These are phyloP conservation scores for Mormyrus iriodes DNA, from an alignment of 2,113 vertebrate species.

Conservation along the genomic window DNA sequence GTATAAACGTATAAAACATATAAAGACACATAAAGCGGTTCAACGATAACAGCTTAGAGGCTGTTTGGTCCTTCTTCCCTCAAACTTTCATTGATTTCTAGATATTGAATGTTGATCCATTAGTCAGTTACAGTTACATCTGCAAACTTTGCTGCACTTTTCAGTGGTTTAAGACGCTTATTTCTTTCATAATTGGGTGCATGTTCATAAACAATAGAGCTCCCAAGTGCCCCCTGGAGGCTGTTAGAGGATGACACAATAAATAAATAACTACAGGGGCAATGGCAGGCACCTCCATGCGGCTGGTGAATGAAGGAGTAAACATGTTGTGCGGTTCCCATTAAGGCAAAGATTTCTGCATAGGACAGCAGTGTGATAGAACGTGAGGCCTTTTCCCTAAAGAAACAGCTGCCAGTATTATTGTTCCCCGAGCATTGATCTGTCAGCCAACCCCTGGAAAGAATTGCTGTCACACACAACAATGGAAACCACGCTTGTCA, in stretches of 20 bases:
- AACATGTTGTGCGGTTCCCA: neutral
- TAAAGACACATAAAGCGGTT: neutral
- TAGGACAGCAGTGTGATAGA: neutral
- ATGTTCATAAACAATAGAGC: neutral
- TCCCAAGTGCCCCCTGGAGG: conserved; percentile 6
- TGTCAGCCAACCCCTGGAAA: conserved; percentile 31
- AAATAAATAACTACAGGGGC: neutral
- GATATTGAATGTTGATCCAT: neutral
- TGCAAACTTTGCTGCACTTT: neutral
- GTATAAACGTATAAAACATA: too few relatives aligned
- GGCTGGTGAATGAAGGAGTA: neutral
- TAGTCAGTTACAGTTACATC: neutral
- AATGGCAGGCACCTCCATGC: neutral
- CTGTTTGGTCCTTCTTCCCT: neutral
- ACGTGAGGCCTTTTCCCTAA: conserved; percentile 21
- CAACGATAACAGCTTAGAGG: neutral
- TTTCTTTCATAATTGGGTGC: neutral
- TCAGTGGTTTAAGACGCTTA: neutral
- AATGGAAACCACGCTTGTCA: neutral
- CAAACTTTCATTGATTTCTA: neutral
- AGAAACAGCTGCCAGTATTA: conserved; percentile 49
- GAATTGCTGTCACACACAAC: conserved; percentile 24
- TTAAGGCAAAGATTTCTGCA: neutral
- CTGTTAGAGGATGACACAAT: neutral
- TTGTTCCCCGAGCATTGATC: conserved; percentile 38